These are phyloP conservation scores for Antheraea yamamai DNA, from an alignment of 2,888 invertebrate species.

Conservation along the genomic window DNA sequence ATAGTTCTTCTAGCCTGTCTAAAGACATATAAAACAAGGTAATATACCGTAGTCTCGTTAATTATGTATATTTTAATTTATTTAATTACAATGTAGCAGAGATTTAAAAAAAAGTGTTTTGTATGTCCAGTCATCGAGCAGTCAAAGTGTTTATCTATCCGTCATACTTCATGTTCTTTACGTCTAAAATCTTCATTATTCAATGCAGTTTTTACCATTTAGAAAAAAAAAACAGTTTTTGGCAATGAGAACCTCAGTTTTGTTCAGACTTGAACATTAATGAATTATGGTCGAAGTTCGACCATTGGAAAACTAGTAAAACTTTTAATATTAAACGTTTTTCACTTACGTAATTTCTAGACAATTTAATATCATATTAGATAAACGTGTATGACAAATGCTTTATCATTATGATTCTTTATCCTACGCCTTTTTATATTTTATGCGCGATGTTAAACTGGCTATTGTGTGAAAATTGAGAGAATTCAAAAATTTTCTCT, in stretches of 20 bases:
- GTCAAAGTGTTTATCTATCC: no score
- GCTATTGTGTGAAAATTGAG: slow-evolving; percentile 3
- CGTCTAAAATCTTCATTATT: no score
- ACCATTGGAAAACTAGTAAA: no score
- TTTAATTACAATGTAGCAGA: neutral
- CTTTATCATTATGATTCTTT: slow-evolving; percentile 2
- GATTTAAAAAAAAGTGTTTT: no score
- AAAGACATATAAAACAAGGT: neutral
- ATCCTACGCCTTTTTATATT: neutral
- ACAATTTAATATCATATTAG: neutral
- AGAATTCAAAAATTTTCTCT: neutral
- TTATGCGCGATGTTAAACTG: neutral
- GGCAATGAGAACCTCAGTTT: no score
- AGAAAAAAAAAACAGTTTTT: no score
- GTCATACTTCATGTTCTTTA: no score
- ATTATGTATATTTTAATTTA: neutral
- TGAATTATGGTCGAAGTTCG: no score
- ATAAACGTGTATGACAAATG: neutral
- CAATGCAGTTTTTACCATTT: no score
- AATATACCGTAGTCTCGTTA: neutral
- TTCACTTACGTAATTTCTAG: neutral
- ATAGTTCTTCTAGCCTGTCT: neutral
- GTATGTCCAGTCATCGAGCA: no score
- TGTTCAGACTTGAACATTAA: no score
- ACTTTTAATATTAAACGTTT: no score